Evolutionary conservation across 2,113 vertebrate species (phyloP).

Genomic region (Pygoscelis antarcticus): DNA sequence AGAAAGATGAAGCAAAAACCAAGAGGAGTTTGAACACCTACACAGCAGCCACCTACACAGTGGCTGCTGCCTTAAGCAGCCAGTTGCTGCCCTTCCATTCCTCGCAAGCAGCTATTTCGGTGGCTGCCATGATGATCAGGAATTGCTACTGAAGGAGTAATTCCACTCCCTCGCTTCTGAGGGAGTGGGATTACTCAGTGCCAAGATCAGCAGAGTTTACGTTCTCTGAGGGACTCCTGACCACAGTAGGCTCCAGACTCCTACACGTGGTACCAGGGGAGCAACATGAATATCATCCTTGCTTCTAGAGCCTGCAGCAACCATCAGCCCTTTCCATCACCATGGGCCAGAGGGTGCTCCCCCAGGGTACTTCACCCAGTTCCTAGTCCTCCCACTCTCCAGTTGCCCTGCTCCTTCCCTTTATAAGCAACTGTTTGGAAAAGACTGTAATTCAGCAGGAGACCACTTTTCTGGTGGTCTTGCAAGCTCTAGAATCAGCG

Average conservation of each 20-base stretch:
- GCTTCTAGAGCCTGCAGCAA: not conserved
- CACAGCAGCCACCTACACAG: not conserved
- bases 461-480: not conserved
- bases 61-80: not conserved
- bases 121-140: not conserved
- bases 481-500: not conserved
- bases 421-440: not conserved
- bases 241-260: not conserved
- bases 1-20: not conserved
- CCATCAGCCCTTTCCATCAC: not conserved
- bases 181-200: not conserved
- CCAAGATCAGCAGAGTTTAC: not conserved
- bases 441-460: not conserved
- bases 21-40: not conserved
- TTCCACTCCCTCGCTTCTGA: not conserved
- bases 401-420: not conserved
- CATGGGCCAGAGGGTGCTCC: not conserved
- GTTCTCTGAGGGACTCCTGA: not conserved
- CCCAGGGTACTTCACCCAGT: not conserved
- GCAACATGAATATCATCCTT: not conserved
- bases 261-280: not conserved
- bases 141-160: not conserved
- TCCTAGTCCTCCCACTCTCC: not conserved
- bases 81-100: not conserved
- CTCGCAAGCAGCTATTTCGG: not conserved